These are phyloP conservation scores for Oxytorus armatus DNA, from an alignment of 2,888 invertebrate genomes.

Conservation along the genomic window DNA sequence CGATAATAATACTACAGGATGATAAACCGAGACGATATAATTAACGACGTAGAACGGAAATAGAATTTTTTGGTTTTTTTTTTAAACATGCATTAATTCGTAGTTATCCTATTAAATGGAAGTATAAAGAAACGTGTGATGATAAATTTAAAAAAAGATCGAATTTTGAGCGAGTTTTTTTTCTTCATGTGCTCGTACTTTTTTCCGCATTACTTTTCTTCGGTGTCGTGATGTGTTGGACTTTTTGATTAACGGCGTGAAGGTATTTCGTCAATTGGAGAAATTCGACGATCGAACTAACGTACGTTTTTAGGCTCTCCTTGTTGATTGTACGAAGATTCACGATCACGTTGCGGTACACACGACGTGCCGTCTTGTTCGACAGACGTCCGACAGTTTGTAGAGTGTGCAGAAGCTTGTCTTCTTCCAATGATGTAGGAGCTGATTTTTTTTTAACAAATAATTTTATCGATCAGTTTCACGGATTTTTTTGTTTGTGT, in stretches of 20 bases:
- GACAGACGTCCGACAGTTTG: conserved; percentile 90
- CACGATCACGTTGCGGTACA: conserved; percentile 88
- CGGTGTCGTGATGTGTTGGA: conserved; percentile 64
- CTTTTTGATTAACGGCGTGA: conserved; percentile 72
- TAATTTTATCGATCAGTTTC: background rate
- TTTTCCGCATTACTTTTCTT: conserved; percentile 38
- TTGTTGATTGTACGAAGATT: conserved; percentile 85
- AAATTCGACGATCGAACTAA: conserved; percentile 78
- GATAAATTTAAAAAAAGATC: background rate
- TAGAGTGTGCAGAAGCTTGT: conserved; percentile 89
- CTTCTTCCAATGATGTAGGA: conserved; percentile 86
- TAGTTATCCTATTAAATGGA: no score
- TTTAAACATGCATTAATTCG: background rate
- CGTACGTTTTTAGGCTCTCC: conserved; percentile 77
- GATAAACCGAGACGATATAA: no score
- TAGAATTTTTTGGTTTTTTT: no score
- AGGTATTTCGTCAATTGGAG: conserved; percentile 78
- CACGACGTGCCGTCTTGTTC: conserved; percentile 89
- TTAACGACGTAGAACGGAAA: no score
- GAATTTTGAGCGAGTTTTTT: background rate
- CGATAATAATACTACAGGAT: no score
- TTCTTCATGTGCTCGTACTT: conserved; percentile 13
- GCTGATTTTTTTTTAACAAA: conserved; percentile 82
- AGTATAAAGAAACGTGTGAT: no score
- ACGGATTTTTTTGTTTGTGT: background rate